Evolutionary conservation across 2,113 vertebrate species (phyloP), one percentile per base, ranked within the genome.

Genomic region (Tyto alba): DNA sequence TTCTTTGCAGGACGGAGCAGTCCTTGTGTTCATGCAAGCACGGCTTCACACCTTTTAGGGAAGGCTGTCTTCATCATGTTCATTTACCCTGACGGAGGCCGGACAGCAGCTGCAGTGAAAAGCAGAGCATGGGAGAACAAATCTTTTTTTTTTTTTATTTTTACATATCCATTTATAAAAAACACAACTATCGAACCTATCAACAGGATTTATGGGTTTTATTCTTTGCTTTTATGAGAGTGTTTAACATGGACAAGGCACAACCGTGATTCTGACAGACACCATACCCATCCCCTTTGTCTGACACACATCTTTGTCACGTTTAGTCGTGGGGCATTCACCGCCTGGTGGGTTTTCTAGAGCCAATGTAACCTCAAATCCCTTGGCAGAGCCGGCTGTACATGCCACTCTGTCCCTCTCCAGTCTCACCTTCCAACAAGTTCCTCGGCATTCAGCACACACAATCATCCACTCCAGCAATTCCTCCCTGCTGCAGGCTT

Each of bases 161-260:
- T 73, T 53, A 91, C 0, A 0, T 29, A 34, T 34, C 76, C 10
- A 3, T 87, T 91, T 82, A 67, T 83, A 96, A 40, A 71, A 95
- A 91, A 83, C n/a, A 23, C 43, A 85, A 85, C 78, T 55, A 75
- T 74, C 12, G 1, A 81, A 87, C 56, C 43, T 30, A 68, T 75
- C 74, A 66, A 45, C 34, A 52, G 85, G 89, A 96, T 83, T 93
- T 73, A 91, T 27, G n/a, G 22, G 53, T 7, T 66, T 91, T 76
- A 67, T 67, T 85, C 64, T 40, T 83, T 43, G 71, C 45, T 83
- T 91, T 91, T 71, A 80, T 50, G 50, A 67, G 16, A 29, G 50
- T 6, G 29, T 77, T 96, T 77, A 80, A 67, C 63, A 59, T 2
- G 55, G 63, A 30, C 59, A 55, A 45, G 63, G 82, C 48, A 77